Base-by-base conservation (phyloP, 2,888 invertebrate genomes). In the Scrobipalpa costella region DNA sequence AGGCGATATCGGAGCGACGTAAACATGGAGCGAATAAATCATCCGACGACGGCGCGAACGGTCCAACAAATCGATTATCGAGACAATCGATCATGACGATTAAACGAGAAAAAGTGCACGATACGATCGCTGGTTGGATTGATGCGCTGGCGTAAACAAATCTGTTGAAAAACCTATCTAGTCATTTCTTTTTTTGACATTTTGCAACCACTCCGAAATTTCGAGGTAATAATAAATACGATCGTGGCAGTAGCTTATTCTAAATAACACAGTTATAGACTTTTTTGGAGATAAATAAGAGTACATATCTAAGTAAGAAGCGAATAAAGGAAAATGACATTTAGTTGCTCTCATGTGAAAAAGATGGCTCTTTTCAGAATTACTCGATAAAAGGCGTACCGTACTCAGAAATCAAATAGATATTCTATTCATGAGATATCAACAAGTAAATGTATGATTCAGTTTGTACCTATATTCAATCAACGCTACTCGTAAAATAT, bases 11-110 rank as follows among this genome's bases (percentile, higher is more conserved):
- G 75, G 75, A 73, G 76, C 74, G 75, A 73, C 71, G 76, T 79
- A 78, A 83, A 83, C 81, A 80, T 74, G 74, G 76, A 76, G 72
- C 80, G 82, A 80, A 86, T 88, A 86, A 87, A 86, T 87, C 86
- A 85, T 82, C 78, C 69, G 67, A 65, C 76, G 77, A 78, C 74
- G 76, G 69, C 73, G 72, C 74, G 80, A 81, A 80, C 78, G 76
- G 73, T 71, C 72, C 70, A 76, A 78, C 77, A 76, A 80, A 85
- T 82, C 83, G 81, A 82, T 83, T 78, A 79, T 65, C 67, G 66
- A 68, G 70, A 76, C 78, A 75, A 83, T 85, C 81, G 78, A 83
- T 84, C 79, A 80, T 68, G 64, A 62, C 63, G 76, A 77, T 78
- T 77, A 73, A 76, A 72, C 64, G 68, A 69, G 64, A 66, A 52